These are phyloP conservation scores for Poeciliopsis gracilis DNA, from an alignment of 2,797 vertebrate species.

Conservation along the genomic window DNA sequence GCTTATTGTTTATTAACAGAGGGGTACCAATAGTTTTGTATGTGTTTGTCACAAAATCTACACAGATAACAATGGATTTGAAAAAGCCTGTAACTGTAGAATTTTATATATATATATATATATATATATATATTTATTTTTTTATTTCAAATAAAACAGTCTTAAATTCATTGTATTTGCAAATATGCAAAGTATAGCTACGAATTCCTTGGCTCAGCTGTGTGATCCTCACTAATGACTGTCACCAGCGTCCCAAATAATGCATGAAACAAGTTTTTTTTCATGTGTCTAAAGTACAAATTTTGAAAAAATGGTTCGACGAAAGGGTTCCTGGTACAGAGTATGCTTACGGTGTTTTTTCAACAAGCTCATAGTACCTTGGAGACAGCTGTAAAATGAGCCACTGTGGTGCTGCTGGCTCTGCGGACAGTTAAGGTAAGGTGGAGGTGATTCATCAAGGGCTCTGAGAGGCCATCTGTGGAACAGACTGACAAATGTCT, in stretches of 20 bases:
- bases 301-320: background rate
- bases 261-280: background rate
- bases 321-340: background rate
- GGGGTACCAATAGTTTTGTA: no score
- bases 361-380: conserved; percentile 31
- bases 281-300: background rate
- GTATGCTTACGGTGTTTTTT: background rate
- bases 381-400: conserved; percentile 66
- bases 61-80: background rate
- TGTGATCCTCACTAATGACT: background rate
- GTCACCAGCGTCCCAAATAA: background rate
- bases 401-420: conserved; percentile 43
- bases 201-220: background rate
- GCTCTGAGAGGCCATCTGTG: conserved; percentile 81
- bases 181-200: background rate
- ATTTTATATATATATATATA: background rate
- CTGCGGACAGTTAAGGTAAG: conserved; percentile 74
- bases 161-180: background rate
- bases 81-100: background rate
- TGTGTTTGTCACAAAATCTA: background rate
- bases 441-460: conserved; percentile 81
- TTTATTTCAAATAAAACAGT: background rate
- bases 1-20: no score
- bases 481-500: conserved; percentile 85
- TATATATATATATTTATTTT: background rate